Percentiles rank a stretch among this genome's conserved stretches.
These are phyloP conservation scores for Ptychadena robeensis DNA, from an alignment of 2,797 vertebrate species.

Conservation along the genomic window DNA sequence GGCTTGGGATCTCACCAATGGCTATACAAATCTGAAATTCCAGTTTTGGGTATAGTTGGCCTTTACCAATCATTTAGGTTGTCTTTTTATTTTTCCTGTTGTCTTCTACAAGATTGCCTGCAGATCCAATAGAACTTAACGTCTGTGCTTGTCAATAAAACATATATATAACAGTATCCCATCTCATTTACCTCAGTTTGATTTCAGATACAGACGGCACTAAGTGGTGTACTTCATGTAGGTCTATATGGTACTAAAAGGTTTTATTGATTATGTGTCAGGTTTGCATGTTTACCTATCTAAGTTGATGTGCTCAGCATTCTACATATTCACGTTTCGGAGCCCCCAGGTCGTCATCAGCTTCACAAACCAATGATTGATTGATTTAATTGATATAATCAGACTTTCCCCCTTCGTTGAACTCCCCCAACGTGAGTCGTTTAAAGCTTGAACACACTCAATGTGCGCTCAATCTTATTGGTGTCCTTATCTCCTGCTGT, in stretches of 20 bases:
- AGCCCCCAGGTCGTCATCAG: slow-evolving; percentile 14
- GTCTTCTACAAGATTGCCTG: not conserved
- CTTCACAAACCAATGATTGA: slow-evolving; percentile 33
- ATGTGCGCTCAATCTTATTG: slow-evolving; percentile 43
- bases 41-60: too few species aligned
- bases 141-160: not conserved
- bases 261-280: slow-evolving; percentile 48
- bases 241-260: slow-evolving; percentile 8
- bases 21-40: too few species aligned
- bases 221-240: slow-evolving; percentile 28
- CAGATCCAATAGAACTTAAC: not conserved
- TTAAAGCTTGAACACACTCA: slow-evolving; percentile 38
- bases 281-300: slow-evolving; percentile 26
- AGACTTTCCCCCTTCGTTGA: slow-evolving; percentile 10
- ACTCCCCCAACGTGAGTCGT: slow-evolving; percentile 23
- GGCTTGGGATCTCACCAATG: not conserved
- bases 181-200: slow-evolving; percentile 5
- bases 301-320: slow-evolving; percentile 23
- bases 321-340: slow-evolving; percentile 9
- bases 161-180: not conserved
- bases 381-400: slow-evolving; percentile 33
- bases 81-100: not conserved
- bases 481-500: slow-evolving; percentile 50
- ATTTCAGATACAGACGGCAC: slow-evolving; percentile 8
- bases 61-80: not conserved